Evolutionary conservation across 2,888 invertebrate species (phyloP).

Genomic region (Encarsia formosa): DNA sequence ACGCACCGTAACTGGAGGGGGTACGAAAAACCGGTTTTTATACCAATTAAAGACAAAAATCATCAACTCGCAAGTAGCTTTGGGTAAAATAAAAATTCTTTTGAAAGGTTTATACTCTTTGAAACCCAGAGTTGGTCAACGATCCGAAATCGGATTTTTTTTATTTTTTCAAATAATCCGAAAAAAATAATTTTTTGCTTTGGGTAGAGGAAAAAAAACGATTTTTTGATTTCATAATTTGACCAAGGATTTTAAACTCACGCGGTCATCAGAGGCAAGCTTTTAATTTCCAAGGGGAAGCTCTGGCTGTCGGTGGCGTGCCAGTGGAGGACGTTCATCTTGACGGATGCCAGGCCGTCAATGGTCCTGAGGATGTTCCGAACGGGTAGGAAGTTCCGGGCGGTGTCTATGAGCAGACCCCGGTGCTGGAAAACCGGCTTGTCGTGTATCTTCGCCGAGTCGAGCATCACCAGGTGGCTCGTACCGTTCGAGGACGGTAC

Average conservation of each 20-base stretch:
- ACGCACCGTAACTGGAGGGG: constrained; percentile 65
- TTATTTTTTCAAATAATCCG: neutral
- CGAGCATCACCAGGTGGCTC: constrained; percentile 59
- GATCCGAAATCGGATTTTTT: neutral
- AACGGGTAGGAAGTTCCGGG: constrained; percentile 80
- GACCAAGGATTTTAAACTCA: constrained; percentile 24
- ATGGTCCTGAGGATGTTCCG: constrained; percentile 66
- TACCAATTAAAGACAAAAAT: neutral
- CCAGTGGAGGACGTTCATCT: constrained; percentile 93
- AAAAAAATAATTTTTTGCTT: neutral
- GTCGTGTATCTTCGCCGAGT: constrained; percentile 67
- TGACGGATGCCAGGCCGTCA: constrained; percentile 82
- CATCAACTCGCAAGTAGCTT: neutral
- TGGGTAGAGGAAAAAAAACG: neutral
- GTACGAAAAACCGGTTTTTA: neutral
- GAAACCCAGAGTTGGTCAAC: too few relatives aligned
- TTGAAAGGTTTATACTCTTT: neutral
- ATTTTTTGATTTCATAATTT: neutral
- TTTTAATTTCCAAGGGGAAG: constrained; percentile 78
- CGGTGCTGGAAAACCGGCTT: constrained; percentile 78
- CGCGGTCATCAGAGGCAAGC: constrained; percentile 65
- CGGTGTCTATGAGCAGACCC: constrained; percentile 83
- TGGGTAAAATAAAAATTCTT: neutral
- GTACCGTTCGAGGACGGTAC: constrained; percentile 40
- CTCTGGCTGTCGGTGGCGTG: constrained; percentile 88